Base-by-base conservation (phyloP, 2,888 invertebrate species). In the Athripsodes cinereus region DNA sequence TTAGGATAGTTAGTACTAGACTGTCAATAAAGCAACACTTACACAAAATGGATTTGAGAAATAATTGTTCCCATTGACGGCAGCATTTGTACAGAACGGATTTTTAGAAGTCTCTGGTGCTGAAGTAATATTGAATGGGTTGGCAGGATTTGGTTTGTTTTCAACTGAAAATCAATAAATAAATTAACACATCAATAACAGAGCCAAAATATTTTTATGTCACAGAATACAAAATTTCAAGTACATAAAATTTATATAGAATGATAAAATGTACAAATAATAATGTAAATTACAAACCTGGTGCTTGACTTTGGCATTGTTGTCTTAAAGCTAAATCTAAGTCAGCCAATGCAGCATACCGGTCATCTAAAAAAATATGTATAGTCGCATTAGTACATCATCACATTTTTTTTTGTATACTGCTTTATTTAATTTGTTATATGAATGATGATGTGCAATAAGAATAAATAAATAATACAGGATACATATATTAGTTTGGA, bases 281-380 rank as follows among this genome's bases (percentile, higher is more conserved):
- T 26, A 26, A 3, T n/a, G n/a, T 26, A 26, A 26, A 26, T 3
- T 26, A 47, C 47, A 20, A 67, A 78, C 78, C 78, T 72, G 74
- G 72, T 66, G 71, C 72, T 68, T 76, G 77, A 70, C 73, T 71
- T 62, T 66, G 65, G 34, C 80, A 78, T 67, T 83, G 82, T 63
- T 79, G 78, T 67, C 87, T 82, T 67, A 87, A 73, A 67, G 86
- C 86, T 70, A 84, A 80, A 72, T 96, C 96, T 68, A 97, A 82
- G 76, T 96, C 96, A 74, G 96, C 94, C 60, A 97, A 81, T 53
- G 96, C 96, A 65, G 96, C 96, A 76, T 97, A 97, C 66, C 92
- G 88, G 76, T 97, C 96, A 78, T 89, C 91, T 69, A 84, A 70
- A 71, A 70, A 62, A 61, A 21, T 21, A 18, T 21, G 11, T 11